Evolutionary conservation across 2,113 vertebrate species (phyloP).

Genomic region (Otolemur garnettii): DNA sequence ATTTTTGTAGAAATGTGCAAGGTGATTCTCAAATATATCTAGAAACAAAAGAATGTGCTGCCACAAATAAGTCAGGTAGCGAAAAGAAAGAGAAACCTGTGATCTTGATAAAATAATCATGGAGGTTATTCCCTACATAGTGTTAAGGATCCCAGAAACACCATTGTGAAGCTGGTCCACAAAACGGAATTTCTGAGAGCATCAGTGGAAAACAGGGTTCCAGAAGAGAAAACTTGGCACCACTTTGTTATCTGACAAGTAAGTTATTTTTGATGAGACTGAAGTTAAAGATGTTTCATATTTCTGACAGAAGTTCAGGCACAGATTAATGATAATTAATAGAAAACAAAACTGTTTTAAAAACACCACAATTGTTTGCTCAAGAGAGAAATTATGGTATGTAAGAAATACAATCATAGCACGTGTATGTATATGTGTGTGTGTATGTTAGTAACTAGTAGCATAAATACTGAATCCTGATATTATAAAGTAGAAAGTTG

Average conservation of each 20-base stretch:
- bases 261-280: background rate
- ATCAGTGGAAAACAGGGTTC: background rate
- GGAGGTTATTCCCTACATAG: background rate
- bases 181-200: background rate
- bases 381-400: background rate
- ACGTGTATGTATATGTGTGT: too few relatives aligned
- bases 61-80: background rate
- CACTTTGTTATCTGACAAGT: background rate
- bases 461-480: background rate
- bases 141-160: background rate
- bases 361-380: background rate
- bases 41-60: background rate
- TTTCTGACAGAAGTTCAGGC: background rate
- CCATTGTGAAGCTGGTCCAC: background rate
- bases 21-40: background rate
- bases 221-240: background rate
- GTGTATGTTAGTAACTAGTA: too few relatives aligned
- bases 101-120: background rate
- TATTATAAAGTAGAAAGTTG: background rate
- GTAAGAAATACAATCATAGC: background rate
- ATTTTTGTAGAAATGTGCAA: background rate
- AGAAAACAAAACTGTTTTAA: background rate
- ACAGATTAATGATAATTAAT: background rate
- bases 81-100: background rate
- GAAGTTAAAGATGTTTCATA: constrained; percentile 5